Percentiles rank a stretch among this genome's conserved stretches.
phyloP scores from a whole-genome alignment of 2,113 vertebrate species.

The Lophotis ruficrista region DNA sequence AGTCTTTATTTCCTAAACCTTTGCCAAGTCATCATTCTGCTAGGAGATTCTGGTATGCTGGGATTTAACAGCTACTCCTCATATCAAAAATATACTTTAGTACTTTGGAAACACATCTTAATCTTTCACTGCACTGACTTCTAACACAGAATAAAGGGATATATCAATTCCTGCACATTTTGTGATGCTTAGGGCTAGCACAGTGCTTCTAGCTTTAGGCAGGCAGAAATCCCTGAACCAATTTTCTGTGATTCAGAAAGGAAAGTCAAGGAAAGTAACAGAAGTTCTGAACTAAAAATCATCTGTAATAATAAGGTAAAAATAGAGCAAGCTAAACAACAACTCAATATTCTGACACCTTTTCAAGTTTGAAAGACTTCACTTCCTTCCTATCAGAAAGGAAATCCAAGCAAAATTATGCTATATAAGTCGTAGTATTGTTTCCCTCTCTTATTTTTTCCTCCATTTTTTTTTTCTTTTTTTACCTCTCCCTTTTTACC shows the following conservation, averaged over 20 bases:
- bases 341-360: not conserved
- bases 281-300: not conserved
- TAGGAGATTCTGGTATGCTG: not conserved
- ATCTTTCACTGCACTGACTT: not conserved
- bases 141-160: not conserved
- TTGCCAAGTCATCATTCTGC: not conserved
- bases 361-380: not conserved
- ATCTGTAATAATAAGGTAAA: not conserved
- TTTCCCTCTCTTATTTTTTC: not conserved
- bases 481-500: not conserved
- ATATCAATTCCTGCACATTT: not conserved
- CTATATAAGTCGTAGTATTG: not conserved
- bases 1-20: not conserved
- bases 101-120: slow-evolving; percentile 1
- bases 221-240: not conserved
- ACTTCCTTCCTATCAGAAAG: not conserved
- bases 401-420: not conserved
- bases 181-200: not conserved
- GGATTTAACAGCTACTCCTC: not conserved
- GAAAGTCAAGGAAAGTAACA: not conserved
- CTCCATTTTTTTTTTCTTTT: not conserved
- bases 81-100: not conserved
- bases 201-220: not conserved
- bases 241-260: not conserved
- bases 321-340: not conserved